phyloP scores from a whole-genome alignment of 2,797 vertebrate genomes.

The Pipistrellus pygmaeus region DNA sequence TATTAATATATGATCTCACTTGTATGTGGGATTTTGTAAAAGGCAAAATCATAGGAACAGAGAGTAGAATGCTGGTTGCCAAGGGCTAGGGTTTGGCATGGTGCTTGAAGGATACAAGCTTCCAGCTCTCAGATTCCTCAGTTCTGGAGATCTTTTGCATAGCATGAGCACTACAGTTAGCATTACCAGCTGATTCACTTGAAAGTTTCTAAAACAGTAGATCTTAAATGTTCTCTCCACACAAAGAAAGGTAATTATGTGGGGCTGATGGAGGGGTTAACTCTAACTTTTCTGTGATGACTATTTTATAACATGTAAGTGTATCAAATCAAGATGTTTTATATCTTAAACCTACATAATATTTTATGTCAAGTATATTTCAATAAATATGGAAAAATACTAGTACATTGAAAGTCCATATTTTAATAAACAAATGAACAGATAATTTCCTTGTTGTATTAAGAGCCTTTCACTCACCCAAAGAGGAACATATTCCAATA shows the following conservation, averaged over 20 bases:
- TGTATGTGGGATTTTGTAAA: not conserved
- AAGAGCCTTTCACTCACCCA: not conserved
- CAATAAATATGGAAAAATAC: not conserved
- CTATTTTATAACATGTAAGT: not conserved
- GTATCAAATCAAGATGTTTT: not conserved
- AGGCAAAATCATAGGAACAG: not conserved
- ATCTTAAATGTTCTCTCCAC: not conserved
- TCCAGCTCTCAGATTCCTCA: no score
- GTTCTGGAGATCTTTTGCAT: not conserved
- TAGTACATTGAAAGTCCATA: not conserved
- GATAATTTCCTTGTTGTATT: not conserved
- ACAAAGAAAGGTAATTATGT: not conserved
- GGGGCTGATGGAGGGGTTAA: not conserved
- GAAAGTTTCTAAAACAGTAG: not conserved
- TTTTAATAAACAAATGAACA: slow-evolving; percentile 28
- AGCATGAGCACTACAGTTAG: not conserved
- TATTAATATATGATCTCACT: not conserved
- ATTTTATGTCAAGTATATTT: not conserved
- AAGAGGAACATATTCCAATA: slow-evolving; percentile 36
- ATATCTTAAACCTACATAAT: not conserved
- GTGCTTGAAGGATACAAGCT: not conserved
- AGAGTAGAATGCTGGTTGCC: not conserved
- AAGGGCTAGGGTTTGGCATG: not conserved
- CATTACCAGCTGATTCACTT: not conserved
- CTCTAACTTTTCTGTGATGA: not conserved